A percentile compares a stretch with the other conserved stretches of the same genome.
These are phyloP conservation scores for Saguinus imperator DNA, from an alignment of 2,113 vertebrate species.

Conservation along the genomic window DNA sequence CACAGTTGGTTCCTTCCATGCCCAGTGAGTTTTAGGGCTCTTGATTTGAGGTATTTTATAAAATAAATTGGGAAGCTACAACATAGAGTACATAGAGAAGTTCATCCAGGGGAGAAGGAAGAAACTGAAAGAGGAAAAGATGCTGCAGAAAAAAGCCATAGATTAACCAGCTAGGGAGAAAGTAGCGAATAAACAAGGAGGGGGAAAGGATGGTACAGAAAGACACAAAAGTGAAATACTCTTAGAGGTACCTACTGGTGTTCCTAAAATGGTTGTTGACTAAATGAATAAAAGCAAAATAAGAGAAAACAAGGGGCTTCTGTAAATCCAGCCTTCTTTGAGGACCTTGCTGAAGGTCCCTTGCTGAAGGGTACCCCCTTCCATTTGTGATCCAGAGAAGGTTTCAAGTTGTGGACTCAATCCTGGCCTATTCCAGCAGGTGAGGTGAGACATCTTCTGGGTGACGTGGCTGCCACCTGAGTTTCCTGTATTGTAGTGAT, in stretches of 20 bases:
- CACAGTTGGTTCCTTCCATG: background rate
- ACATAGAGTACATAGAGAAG: background rate
- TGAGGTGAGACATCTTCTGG: background rate
- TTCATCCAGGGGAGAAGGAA: background rate
- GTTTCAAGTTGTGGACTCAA: background rate
- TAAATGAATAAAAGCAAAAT: background rate
- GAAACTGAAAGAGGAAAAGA: background rate
- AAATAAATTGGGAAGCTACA: background rate
- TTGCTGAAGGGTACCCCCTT: background rate
- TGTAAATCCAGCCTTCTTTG: background rate
- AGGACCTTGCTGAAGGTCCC: too few relatives aligned
- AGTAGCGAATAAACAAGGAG: background rate
- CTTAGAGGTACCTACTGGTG: background rate
- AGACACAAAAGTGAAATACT: background rate
- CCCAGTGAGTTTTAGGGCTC: background rate
- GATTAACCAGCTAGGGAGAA: background rate
- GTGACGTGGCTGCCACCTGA: background rate
- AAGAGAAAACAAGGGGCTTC: background rate
- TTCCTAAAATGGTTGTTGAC: background rate
- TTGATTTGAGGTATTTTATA: background rate
- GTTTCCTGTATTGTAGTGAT: background rate
- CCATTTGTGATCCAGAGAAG: background rate
- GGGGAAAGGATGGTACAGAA: background rate
- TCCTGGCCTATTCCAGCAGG: background rate
- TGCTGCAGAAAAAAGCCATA: background rate